These are phyloP conservation scores for Stramonita haemastoma DNA, from an alignment of 2,888 invertebrate species.

Conservation along the genomic window DNA sequence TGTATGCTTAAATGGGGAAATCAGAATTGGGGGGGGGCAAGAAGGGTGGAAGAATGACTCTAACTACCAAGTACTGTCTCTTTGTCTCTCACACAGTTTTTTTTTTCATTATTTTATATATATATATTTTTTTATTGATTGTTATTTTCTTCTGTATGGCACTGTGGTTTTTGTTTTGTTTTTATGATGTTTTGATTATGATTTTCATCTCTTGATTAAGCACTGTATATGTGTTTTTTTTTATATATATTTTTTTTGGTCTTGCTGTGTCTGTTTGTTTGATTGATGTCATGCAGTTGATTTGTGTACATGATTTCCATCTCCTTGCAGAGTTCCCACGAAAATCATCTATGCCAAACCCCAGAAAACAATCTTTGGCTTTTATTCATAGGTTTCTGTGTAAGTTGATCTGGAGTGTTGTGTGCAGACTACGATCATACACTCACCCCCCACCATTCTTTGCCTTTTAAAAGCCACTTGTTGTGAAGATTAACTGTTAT, in stretches of 20 bases:
- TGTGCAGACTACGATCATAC: background rate
- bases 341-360: conserved; percentile 35
- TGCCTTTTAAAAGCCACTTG: background rate
- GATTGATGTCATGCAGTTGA: background rate
- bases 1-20: too few relatives aligned
- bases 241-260: background rate
- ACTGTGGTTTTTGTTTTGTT: too few relatives aligned
- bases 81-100: too few relatives aligned
- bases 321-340: conserved; percentile 38
- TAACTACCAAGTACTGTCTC: too few relatives aligned
- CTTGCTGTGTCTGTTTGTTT: background rate
- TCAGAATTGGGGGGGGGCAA: too few relatives aligned
- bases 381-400: conserved; percentile 40
- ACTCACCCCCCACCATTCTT: background rate
- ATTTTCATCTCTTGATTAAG: too few relatives aligned
- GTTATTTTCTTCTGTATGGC: background rate
- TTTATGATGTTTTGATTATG: too few relatives aligned
- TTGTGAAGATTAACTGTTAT: background rate
- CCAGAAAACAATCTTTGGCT: conserved; percentile 40
- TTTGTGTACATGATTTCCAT: background rate
- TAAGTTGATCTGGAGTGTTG: conserved; percentile 27
- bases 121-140: background rate
- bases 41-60: too few relatives aligned
- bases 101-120: too few relatives aligned
- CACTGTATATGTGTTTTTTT: too few relatives aligned